Evolutionary conservation across 2,888 invertebrate species (phyloP), one percentile per base, ranked within the genome.

Genomic region (Litoditis marina): DNA sequence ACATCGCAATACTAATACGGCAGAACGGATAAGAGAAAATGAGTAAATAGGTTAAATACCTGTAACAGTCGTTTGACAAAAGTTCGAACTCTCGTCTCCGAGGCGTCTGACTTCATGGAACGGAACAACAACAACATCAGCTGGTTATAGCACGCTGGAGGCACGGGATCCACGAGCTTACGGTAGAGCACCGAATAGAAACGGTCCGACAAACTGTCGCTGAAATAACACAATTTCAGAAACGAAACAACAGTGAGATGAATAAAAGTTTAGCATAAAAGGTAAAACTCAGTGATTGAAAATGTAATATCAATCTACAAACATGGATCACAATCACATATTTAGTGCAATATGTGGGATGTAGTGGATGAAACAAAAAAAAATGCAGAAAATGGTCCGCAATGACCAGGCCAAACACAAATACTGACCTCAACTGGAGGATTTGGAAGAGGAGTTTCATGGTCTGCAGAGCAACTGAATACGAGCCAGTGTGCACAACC

Each of bases 31-130:
- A 36, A 36, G 39, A 13, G n/a, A 36, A 16, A 13, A 36, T 13
- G n/a, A 36, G n/a, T 36, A 13, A 16, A n/a, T n/a, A n/a, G n/a
- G n/a, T 16, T 22, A 54, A 22, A 34, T n/a, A 79, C 74, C 86
- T 91, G 90, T 11, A 93, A 85, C 60, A 92, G 85, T 30, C 93
- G 86, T 85, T 95, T 96, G 0, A 92, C 84, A 82, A 95, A 92
- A 0, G 92, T 90, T 81, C 89, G 88, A 0, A 91, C 87, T 53
- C 96, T 85, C 4, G 63, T 69, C 6, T 63, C 66, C 39, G 65
- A 63, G 7, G 68, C 46, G 36, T 70, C 71, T 16, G 65, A 88
- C 88, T 79, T 89, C 88, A 77, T 95, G 85, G 46, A 92, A 90
- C 83, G 69, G 60, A 67, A 73, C 30, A 76, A 54, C 3, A 76